A percentile compares a stretch with the other conserved stretches of the same genome.
Evolutionary conservation across 2,113 vertebrate species (phyloP).

Genomic region (Prunella himalayana): DNA sequence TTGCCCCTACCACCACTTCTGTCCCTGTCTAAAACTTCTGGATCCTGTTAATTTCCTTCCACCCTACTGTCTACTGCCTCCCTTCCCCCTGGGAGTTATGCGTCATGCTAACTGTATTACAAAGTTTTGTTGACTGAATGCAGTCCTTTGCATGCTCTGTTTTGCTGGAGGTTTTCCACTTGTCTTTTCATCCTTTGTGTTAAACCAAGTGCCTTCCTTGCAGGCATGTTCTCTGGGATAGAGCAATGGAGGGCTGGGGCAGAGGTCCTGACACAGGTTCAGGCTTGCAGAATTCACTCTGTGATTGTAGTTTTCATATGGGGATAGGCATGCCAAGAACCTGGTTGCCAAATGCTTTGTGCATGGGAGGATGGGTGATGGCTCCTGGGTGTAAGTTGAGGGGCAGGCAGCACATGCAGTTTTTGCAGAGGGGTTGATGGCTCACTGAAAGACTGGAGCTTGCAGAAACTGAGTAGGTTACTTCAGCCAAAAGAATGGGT

Average conservation of each 20-base stretch:
- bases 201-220: not conserved
- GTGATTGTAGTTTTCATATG: not conserved
- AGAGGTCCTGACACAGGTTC: not conserved
- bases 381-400: not conserved
- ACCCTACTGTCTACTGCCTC: not conserved
- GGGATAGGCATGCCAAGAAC: not conserved
- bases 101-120: not conserved
- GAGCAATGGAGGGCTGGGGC: not conserved
- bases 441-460: not conserved
- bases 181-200: not conserved
- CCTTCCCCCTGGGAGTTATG: fast-evolving
- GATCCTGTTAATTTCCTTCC: not conserved
- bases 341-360: not conserved
- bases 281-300: not conserved
- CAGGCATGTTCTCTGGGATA: not conserved
- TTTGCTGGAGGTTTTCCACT: not conserved
- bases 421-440: not conserved
- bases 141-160: not conserved
- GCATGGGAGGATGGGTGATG: not conserved
- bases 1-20: not conserved
- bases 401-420: not conserved
- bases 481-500: not conserved
- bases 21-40: not conserved
- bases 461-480: not conserved
- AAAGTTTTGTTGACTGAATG: not conserved